Base-by-base conservation (phyloP, 2,888 invertebrate genomes). In the Diaprepes abbreviatus region DNA sequence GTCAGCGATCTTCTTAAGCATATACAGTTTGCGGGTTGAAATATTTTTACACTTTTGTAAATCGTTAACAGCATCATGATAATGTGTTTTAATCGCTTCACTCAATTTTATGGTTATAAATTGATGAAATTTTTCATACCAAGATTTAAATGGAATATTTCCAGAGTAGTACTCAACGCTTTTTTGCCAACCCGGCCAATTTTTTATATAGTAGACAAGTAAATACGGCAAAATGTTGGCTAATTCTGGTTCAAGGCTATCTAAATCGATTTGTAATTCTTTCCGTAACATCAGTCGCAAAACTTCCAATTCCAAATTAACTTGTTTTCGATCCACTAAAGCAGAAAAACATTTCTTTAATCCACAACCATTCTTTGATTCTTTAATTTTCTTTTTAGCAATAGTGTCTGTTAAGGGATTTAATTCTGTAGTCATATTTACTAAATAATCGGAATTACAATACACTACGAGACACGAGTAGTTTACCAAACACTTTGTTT, bases 171-270 rank as follows among this genome's bases (percentile, higher is more conserved):
- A 78, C 52, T 78, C 77, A 40, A 62, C 71, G 64, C 75, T 74
- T 54, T 73, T 74, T 48, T 76, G 74, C 78, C 78, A 78, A 3
- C 78, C 78, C 7, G 78, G 78, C 78, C 78, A 78, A 28, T 72
- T 71, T 64, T 73, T 76, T 38, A 77, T 77, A 59, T 77, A 76
- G 21, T 70, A 64, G 1, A 76, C 73, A 9, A 78, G 58, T 72
- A 77, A 72, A 31, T 72, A 73, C 2, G 77, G 78, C 48, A 78
- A 57, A 28, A 76, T 65, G 1, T 33, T 31, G 1, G 62, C 60
- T 54, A 77, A 58, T 19, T 71, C 59, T 21, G 66, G 43, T 16
- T 76, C 73, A 12, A 77, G 55, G n/a, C 17, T 17, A 28, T 75
- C 72, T 1, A 73, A 21, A 45, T 74, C 68, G 16, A 78, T 62